These are phyloP conservation scores for Leuciscus idus DNA, from an alignment of 2,113 vertebrate species.

Conservation along the genomic window DNA sequence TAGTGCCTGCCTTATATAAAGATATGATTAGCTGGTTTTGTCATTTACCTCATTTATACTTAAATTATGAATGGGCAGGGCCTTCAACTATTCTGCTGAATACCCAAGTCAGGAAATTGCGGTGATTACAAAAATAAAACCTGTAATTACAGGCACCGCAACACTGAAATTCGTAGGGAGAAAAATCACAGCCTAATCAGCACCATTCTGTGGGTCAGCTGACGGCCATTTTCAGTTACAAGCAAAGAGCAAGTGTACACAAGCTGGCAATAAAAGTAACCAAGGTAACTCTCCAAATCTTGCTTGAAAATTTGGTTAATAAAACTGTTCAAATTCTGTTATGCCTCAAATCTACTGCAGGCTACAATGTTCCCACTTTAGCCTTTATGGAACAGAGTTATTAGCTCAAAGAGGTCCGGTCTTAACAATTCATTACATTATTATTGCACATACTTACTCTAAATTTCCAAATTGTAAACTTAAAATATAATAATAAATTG, in stretches of 20 bases:
- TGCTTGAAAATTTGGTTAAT: not conserved
- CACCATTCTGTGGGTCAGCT: not conserved
- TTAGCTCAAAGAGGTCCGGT: not conserved
- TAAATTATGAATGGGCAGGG: constrained; percentile 11
- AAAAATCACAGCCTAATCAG: constrained; percentile 5
- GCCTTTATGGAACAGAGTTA: not conserved
- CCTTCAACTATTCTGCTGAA: constrained; percentile 2
- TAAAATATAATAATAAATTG: no score
- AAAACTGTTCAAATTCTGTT: not conserved
- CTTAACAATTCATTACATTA: not conserved
- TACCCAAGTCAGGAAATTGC: constrained; percentile 21
- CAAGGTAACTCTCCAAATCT: not conserved
- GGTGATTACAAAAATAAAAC: constrained; percentile 13
- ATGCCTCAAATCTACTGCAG: not conserved
- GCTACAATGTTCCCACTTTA: not conserved
- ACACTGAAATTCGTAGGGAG: not conserved
- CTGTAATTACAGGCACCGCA: not conserved
- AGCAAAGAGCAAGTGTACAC: not conserved
- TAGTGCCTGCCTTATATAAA: not conserved
- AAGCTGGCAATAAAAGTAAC: not conserved
- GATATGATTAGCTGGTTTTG: not conserved
- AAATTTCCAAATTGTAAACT: no score
- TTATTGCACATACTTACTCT: not conserved
- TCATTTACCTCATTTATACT: constrained; percentile 3
- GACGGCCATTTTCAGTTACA: not conserved